Percentiles rank a stretch among this genome's conserved stretches.
phyloP scores from a whole-genome alignment of 2,797 vertebrate species.

The Anguilla megastoma region DNA sequence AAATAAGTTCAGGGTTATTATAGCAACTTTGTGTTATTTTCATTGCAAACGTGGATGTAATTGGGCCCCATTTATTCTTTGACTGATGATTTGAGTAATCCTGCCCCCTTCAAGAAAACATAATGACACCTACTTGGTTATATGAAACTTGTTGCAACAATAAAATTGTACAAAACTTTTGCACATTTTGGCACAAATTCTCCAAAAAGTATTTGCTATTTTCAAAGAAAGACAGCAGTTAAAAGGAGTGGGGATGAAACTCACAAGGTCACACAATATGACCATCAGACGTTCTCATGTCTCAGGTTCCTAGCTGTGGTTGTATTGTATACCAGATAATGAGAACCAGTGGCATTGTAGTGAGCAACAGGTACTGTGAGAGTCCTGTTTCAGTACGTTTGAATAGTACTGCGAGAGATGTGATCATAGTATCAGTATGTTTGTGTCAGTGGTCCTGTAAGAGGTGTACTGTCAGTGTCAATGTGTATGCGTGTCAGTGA shows the following conservation, averaged over 20 bases:
- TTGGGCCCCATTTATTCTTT: not conserved
- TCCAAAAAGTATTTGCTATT: not conserved
- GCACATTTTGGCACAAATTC: not conserved
- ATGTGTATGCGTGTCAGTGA: not conserved
- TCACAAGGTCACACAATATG: not conserved
- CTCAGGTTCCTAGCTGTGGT: not conserved
- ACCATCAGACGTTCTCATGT: not conserved
- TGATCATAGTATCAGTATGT: too few relatives aligned
- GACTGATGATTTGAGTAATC: not conserved
- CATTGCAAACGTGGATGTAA: not conserved
- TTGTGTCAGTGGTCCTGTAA: not conserved
- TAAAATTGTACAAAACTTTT: not conserved
- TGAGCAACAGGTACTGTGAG: not conserved
- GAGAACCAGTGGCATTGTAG: not conserved
- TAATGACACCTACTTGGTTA: not conserved
- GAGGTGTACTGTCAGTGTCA: not conserved
- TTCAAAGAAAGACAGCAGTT: not conserved
- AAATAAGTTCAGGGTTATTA: not conserved
- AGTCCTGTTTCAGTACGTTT: too few relatives aligned
- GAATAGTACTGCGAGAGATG: too few relatives aligned
- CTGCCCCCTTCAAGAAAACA: not conserved
- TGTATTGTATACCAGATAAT: not conserved
- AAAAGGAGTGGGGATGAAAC: not conserved
- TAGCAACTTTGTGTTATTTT: not conserved
- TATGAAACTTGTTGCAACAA: not conserved